These are phyloP conservation scores for Phylloscopus collybita DNA, from an alignment of 2,797 vertebrate genomes.

Conservation along the genomic window DNA sequence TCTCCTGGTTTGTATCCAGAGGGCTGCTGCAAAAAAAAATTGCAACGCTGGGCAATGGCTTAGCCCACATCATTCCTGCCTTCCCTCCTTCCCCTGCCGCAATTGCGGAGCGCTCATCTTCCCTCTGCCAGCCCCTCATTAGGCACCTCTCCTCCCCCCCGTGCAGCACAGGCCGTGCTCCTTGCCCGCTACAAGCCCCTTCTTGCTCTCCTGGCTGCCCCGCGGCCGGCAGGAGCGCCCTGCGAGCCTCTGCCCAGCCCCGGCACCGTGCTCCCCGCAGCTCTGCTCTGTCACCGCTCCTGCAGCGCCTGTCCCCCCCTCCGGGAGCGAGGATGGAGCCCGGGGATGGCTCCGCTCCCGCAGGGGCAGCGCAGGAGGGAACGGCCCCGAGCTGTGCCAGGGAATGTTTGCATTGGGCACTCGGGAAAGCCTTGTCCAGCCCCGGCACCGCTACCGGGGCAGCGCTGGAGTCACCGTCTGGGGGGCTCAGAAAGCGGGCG, in stretches of 20 bases:
- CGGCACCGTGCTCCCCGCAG: fast-evolving
- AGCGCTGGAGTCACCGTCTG: neutral
- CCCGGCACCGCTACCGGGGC: neutral
- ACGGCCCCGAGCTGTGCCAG: neutral
- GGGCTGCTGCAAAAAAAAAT: neutral
- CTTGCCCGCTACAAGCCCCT: neutral
- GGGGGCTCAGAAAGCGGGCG: neutral
- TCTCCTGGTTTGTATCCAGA: conserved; percentile 37
- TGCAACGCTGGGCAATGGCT: neutral
- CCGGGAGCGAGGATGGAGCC: neutral
- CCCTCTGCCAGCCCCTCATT: neutral
- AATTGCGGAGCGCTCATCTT: neutral
- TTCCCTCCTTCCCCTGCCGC: neutral
- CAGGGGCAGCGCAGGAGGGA: too few species aligned
- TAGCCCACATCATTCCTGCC: conserved; percentile 44
- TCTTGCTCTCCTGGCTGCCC: neutral
- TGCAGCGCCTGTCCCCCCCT: neutral
- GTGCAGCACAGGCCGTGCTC: neutral
- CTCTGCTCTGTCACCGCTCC: neutral
- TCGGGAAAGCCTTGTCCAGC: neutral
- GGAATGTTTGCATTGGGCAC: too few species aligned
- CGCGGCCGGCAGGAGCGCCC: neutral
- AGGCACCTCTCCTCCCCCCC: neutral
- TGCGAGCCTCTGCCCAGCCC: neutral
- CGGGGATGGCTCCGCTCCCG: too few species aligned